These are phyloP conservation scores for Bembecia ichneumoniformis DNA, from an alignment of 2,888 invertebrate species.

Conservation along the genomic window DNA sequence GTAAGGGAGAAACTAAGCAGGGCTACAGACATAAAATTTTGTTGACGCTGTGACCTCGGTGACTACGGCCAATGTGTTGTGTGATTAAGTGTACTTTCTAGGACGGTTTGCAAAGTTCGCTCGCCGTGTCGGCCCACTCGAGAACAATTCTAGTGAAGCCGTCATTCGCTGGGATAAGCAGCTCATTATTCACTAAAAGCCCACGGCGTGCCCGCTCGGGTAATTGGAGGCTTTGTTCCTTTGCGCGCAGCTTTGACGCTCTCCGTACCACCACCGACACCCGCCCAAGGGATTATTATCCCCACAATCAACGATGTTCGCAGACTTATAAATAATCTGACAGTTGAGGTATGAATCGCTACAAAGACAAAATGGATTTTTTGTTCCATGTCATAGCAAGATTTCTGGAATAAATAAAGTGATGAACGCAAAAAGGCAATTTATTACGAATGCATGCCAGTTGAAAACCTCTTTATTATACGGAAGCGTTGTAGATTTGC, in stretches of 20 bases:
- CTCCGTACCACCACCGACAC: conserved; percentile 34
- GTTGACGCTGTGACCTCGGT: conserved; percentile 50
- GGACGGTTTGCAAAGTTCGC: conserved; percentile 2
- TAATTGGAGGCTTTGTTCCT: conserved; percentile 70
- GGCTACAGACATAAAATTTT: conserved; percentile 39
- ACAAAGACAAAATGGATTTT: conserved; percentile 7
- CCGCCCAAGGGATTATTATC: conserved; percentile 50
- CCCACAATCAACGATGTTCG: conserved; percentile 58
- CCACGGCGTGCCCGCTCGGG: conserved; percentile 64
- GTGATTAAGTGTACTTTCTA: neutral
- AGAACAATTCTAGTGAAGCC: conserved; percentile 60
- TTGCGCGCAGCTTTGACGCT: conserved; percentile 58
- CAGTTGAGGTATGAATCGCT: conserved; percentile 51
- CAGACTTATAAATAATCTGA: conserved; percentile 55
- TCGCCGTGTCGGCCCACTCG: conserved; percentile 40
- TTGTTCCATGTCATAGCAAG: no score
- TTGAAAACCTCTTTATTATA: conserved; percentile 17
- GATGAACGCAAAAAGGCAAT: conserved; percentile 20
- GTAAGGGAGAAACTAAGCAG: conserved; percentile 37
- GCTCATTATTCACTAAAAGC: conserved; percentile 71
- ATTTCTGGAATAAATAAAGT: conserved; percentile 1
- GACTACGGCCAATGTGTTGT: conserved; percentile 6
- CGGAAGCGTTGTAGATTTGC: conserved; percentile 20
- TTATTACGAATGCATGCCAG: conserved; percentile 21
- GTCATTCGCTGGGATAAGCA: conserved; percentile 61